phyloP scores from a whole-genome alignment of 2,113 vertebrate species.

The Prionailurus viverrinus region DNA sequence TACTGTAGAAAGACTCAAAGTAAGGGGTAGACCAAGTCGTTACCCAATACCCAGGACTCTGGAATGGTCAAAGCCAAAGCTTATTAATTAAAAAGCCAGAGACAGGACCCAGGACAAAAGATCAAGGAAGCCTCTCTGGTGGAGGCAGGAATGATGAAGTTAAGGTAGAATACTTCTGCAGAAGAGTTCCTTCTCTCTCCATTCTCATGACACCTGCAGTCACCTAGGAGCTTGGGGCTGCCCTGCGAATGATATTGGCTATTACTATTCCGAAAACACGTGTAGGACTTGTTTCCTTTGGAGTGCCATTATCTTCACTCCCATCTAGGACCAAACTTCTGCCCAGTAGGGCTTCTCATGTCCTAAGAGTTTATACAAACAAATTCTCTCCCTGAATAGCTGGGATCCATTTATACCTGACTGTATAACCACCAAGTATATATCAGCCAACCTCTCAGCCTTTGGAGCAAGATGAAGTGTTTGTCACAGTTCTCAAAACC shows the following conservation, averaged over 20 bases:
- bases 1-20: constrained; percentile 15
- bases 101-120: background rate
- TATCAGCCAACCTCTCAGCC: background rate
- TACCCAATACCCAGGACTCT: background rate
- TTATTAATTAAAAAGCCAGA: background rate
- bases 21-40: background rate
- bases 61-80: background rate
- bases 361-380: background rate
- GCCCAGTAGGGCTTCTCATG: background rate
- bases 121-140: background rate
- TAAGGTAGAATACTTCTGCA: background rate
- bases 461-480: background rate
- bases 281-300: background rate
- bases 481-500: background rate
- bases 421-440: background rate
- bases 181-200: background rate
- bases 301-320: background rate
- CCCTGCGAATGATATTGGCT: background rate
- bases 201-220: background rate
- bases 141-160: background rate
- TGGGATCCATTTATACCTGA: background rate
- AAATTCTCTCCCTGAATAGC: background rate
- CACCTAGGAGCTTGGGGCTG: background rate
- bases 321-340: background rate
- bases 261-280: background rate